Conservation (phyloP, 2,888 invertebrate genomes). For the Diloba caeruleocephala region DNA sequence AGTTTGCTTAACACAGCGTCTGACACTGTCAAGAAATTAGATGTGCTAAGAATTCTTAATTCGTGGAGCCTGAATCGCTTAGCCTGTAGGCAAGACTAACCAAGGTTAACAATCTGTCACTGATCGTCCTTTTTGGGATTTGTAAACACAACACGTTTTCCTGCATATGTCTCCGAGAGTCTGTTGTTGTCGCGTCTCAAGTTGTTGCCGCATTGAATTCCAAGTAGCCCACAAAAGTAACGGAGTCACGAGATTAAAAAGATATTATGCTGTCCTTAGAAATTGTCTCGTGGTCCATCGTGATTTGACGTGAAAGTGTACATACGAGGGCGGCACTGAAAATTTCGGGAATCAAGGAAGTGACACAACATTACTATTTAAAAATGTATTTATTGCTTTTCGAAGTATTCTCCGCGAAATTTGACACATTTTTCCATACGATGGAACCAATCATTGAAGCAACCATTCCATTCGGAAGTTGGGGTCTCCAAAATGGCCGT, state of each 20-base stretch:
- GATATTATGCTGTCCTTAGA: too few species aligned
- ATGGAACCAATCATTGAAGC: too few species aligned
- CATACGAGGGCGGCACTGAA: too few species aligned
- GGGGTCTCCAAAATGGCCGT: too few species aligned
- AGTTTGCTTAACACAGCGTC: conserved; percentile 59
- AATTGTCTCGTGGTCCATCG: too few species aligned
- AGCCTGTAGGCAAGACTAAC: conserved; percentile 18
- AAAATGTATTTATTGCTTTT: too few species aligned
- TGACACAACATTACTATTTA: too few species aligned
- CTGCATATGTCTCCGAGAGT: conserved; percentile 42
- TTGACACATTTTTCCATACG: too few species aligned
- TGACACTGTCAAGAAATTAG: conserved; percentile 56
- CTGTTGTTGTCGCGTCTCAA: conserved; percentile 35
- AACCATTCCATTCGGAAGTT: too few species aligned
- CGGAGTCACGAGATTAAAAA: conserved; percentile 13
- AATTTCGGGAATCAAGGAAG: too few species aligned
- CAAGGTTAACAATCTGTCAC: conserved; percentile 31
- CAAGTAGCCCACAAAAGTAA: conserved; percentile 16
- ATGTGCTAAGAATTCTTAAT: conserved; percentile 65
- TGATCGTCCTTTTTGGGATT: conserved; percentile 31
- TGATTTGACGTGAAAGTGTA: too few species aligned
- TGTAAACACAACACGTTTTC: conserved; percentile 40
- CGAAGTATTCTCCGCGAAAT: too few species aligned
- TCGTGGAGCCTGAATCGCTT: conserved; percentile 15
- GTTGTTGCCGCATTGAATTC: conserved; percentile 33